Conservation (phyloP, 2,797 vertebrate genomes). For the Sardinella longiceps region DNA sequence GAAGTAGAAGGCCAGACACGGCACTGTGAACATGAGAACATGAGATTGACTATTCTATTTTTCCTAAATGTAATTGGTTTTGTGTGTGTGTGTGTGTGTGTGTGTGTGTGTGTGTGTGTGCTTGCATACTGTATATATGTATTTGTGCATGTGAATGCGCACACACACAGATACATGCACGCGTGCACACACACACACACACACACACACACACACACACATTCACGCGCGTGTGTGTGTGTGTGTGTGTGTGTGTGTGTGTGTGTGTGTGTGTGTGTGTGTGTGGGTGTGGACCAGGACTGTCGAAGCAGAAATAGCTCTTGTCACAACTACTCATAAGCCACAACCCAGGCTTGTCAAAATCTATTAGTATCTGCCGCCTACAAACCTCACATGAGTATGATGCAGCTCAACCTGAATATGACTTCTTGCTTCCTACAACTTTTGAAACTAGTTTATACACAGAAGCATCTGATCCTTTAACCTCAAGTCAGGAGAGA, state of each 20-base stretch:
- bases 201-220: too few species aligned
- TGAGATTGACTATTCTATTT: neutral
- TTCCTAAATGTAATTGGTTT: neutral
- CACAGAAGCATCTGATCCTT: neutral
- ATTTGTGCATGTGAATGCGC: too few species aligned
- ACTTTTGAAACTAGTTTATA: neutral
- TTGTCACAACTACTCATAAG: neutral
- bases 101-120: conserved; percentile 13
- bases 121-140: too few species aligned
- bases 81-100: neutral
- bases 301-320: neutral
- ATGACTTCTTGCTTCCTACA: neutral
- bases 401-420: neutral
- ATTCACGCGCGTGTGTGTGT: conserved; percentile 18
- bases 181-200: too few species aligned
- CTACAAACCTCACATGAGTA: neutral
- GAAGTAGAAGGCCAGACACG: neutral
- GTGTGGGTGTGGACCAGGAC: neutral
- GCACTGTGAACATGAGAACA: neutral
- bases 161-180: too few species aligned
- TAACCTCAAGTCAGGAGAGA: neutral
- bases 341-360: neutral
- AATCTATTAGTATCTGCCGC: neutral
- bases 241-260: conserved; percentile 3
- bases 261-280: conserved; percentile 41